phyloP scores from a whole-genome alignment of 2,113 vertebrate species.

The Notothenia rossii region DNA sequence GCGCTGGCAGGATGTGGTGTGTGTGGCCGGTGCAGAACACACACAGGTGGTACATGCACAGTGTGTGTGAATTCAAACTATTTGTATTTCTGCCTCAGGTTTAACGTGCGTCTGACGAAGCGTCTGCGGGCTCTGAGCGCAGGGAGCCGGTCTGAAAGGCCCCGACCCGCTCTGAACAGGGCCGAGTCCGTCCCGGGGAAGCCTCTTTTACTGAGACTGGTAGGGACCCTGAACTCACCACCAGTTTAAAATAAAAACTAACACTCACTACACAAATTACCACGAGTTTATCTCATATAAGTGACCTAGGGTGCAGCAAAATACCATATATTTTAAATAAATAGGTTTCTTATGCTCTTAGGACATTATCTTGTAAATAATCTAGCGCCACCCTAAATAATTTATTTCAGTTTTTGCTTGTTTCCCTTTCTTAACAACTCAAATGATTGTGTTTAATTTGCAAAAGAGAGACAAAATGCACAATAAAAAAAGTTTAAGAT shows the following conservation, averaged over 20 bases:
- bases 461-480: no score
- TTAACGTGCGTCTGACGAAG: constrained; percentile 79
- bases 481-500: no score
- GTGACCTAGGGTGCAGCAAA: no score
- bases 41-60: constrained; percentile 38
- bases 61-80: constrained; percentile 16
- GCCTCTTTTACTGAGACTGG: constrained; percentile 79
- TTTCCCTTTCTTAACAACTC: no score
- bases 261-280: neutral
- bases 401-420: no score
- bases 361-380: no score
- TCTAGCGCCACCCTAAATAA: no score
- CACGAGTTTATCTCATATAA: no score
- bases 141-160: constrained; percentile 66
- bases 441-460: no score
- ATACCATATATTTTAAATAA: no score
- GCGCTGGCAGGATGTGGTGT: constrained; percentile 57
- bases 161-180: constrained; percentile 67
- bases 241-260: neutral
- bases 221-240: constrained; percentile 23
- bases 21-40: neutral
- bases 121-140: constrained; percentile 79
- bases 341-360: no score
- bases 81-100: constrained; percentile 48
- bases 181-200: constrained; percentile 79